Evolutionary conservation across 2,113 vertebrate species (phyloP).

Genomic region (Centropus unirufus): DNA sequence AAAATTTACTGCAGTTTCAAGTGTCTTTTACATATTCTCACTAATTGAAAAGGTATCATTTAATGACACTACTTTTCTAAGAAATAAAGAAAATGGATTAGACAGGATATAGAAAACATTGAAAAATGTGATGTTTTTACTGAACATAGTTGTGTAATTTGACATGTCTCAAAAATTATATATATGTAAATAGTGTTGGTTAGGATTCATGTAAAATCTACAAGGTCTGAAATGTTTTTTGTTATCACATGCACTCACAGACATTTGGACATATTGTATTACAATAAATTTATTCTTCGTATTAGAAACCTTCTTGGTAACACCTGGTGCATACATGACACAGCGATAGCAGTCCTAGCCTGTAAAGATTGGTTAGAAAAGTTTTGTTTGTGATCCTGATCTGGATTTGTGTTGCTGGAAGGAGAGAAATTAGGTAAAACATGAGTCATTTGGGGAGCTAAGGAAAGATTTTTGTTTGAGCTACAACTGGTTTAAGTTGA

Average conservation of each 20-base stretch:
- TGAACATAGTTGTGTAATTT: not conserved
- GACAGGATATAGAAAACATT: not conserved
- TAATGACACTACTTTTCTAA: not conserved
- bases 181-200: not conserved
- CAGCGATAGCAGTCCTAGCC: not conserved
- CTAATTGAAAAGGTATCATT: not conserved
- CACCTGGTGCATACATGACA: rapidly evolving
- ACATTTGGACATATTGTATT: not conserved
- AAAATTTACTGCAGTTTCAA: not conserved
- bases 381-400: not conserved
- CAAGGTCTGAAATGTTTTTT: not conserved
- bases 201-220: not conserved
- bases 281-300: not conserved
- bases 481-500: not conserved
- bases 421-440: not conserved
- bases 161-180: not conserved
- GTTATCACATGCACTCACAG: not conserved
- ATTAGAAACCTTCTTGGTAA: not conserved
- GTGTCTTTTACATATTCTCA: not conserved
- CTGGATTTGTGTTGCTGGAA: not conserved
- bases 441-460: not conserved
- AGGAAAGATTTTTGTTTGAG: not conserved
- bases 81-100: not conserved
- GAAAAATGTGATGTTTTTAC: not conserved
- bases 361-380: not conserved